phyloP scores from a whole-genome alignment of 2,888 invertebrate genomes.

The Catocala sponsa region DNA sequence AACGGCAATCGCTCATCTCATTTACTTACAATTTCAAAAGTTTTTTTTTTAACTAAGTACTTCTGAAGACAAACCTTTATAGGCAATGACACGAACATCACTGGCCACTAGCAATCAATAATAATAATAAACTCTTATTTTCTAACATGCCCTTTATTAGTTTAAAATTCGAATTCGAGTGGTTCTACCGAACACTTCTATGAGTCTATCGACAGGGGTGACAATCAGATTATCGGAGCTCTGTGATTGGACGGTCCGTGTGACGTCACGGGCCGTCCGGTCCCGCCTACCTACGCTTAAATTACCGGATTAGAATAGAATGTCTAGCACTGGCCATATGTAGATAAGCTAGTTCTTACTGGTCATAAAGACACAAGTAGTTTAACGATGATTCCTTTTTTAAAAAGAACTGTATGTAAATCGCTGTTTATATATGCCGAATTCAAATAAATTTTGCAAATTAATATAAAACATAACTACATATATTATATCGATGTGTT shows the following conservation, averaged over 20 bases:
- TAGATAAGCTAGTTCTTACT: slow-evolving; percentile 12
- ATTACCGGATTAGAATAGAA: slow-evolving; percentile 73
- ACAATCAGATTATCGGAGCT: slow-evolving; percentile 68
- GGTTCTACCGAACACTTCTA: slow-evolving; percentile 33
- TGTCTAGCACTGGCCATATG: slow-evolving; percentile 58
- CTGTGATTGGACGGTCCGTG: slow-evolving; percentile 70
- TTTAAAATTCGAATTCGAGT: slow-evolving; percentile 17
- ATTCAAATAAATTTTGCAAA: no score
- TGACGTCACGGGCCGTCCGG: slow-evolving; percentile 76
- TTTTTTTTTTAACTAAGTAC: no score
- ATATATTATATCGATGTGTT: no score
- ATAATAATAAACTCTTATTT: no score
- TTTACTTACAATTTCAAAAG: no score
- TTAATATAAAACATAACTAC: no score
- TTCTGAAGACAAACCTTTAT: no score
- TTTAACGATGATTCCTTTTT: slow-evolving; percentile 3
- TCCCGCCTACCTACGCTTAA: slow-evolving; percentile 71
- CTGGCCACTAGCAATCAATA: no score
- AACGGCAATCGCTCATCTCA: no score
- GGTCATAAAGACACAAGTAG: not conserved
- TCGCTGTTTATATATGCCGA: no score
- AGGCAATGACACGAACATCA: no score
- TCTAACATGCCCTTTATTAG: not conserved
- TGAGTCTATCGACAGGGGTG: slow-evolving; percentile 63
- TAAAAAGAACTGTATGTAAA: not conserved